Evolutionary conservation across 2,888 invertebrate genomes (phyloP).

Genomic region (Calameuta idolon): DNA sequence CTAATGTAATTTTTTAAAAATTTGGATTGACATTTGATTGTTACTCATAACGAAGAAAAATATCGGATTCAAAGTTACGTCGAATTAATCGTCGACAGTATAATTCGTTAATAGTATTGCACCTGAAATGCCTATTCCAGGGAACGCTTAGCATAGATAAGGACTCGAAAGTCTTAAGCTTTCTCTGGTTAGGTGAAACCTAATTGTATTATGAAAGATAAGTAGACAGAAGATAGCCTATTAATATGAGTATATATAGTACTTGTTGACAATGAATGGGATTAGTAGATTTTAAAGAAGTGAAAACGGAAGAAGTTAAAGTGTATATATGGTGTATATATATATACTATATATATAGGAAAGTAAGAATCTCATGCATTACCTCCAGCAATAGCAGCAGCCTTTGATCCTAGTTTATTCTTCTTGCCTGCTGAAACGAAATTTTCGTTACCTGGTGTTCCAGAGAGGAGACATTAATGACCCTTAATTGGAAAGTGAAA

Average conservation of each 20-base stretch:
- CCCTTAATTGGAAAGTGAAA: constrained; percentile 1
- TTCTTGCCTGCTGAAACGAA: constrained; percentile 61
- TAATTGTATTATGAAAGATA: neutral
- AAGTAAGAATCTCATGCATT: constrained; percentile 64
- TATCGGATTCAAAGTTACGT: too few relatives aligned
- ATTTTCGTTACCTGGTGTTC: neutral
- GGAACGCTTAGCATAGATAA: neutral
- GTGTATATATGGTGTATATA: constrained; percentile 1
- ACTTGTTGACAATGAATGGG: neutral
- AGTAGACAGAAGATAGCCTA: neutral
- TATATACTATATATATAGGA: constrained; percentile 29
- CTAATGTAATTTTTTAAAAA: neutral
- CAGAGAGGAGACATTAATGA: neutral
- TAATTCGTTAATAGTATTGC: too few relatives aligned
- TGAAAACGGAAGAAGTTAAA: constrained; percentile 34
- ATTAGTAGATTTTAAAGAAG: constrained; percentile 34
- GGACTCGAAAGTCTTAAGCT: neutral
- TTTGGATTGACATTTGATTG: neutral
- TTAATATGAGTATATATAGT: neutral
- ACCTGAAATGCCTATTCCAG: too few relatives aligned
- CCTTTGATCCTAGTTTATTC: constrained; percentile 62
- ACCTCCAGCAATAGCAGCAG: constrained; percentile 66
- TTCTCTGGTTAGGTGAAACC: neutral
- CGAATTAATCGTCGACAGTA: too few relatives aligned
- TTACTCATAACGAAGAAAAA: neutral